Percentiles rank a stretch among this genome's conserved stretches.
phyloP scores from a whole-genome alignment of 2,797 vertebrate species.

The Epinephelus malabaricus region DNA sequence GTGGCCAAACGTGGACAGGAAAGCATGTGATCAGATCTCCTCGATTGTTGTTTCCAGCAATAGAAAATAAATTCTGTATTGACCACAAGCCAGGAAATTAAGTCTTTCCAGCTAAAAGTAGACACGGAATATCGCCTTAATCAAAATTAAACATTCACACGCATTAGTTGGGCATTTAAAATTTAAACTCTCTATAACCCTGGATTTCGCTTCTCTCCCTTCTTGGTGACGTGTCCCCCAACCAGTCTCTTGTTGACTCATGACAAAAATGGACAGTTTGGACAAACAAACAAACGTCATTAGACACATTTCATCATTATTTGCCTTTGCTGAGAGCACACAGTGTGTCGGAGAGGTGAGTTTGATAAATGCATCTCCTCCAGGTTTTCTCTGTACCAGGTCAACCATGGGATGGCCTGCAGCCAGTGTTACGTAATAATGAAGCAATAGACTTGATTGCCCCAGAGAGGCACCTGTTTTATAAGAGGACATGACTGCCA shows the following conservation, averaged over 20 bases:
- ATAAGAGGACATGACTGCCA: conserved; percentile 20
- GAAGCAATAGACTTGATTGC: conserved; percentile 20
- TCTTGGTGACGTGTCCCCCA: not conserved
- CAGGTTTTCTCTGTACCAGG: conserved; percentile 25
- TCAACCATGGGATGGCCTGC: conserved; percentile 35
- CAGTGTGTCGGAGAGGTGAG: conserved; percentile 3
- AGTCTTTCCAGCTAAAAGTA: not conserved
- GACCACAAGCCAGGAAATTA: not conserved
- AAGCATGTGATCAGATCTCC: not conserved
- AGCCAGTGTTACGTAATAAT: conserved; percentile 59
- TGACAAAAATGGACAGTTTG: not conserved
- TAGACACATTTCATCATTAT: conserved; percentile 26
- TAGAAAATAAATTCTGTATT: not conserved
- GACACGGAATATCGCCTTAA: not conserved
- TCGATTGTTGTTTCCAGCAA: not conserved
- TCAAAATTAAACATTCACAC: not conserved
- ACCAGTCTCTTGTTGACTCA: not conserved
- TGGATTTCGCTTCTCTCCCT: not conserved
- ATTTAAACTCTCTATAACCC: not conserved
- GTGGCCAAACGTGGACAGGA: not conserved
- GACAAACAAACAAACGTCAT: conserved; percentile 28
- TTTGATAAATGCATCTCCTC: conserved; percentile 25
- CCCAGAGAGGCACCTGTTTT: conserved; percentile 30
- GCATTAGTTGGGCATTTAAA: not conserved
- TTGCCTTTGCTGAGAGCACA: conserved; percentile 37